Evolutionary conservation across 2,888 invertebrate genomes (phyloP).

Genomic region (Leucoma salicis): DNA sequence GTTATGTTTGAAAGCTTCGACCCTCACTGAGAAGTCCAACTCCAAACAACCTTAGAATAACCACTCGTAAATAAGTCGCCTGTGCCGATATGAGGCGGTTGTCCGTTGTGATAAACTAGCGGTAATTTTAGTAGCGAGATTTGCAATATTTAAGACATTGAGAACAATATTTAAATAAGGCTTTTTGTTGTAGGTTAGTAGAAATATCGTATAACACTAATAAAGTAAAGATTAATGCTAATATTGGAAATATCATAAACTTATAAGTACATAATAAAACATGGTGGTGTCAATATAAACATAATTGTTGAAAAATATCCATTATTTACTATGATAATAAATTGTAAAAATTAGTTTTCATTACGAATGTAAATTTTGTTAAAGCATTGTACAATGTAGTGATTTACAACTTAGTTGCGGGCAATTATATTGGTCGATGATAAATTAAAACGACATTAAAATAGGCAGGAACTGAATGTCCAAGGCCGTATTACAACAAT

Average conservation of each 20-base stretch:
- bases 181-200: not conserved
- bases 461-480: constrained; percentile 63
- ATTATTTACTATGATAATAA: not conserved
- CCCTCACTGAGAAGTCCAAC: constrained; percentile 58
- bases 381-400: constrained; percentile 27
- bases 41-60: constrained; percentile 54
- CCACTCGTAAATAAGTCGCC: constrained; percentile 55
- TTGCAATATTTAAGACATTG: not conserved
- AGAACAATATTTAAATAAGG: not conserved
- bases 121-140: constrained; percentile 12
- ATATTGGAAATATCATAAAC: too few relatives aligned
- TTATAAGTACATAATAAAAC: too few relatives aligned
- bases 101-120: constrained; percentile 53
- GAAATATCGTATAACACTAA: too few relatives aligned
- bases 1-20: constrained; percentile 42
- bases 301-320: not conserved
- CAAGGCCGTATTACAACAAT: constrained; percentile 66
- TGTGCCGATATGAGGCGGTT: constrained; percentile 45
- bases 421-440: constrained; percentile 56
- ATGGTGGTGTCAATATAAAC: too few relatives aligned
- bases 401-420: constrained; percentile 48
- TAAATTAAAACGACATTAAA: constrained; percentile 72
- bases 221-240: too few relatives aligned
- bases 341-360: not conserved
- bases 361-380: not conserved